Base-by-base conservation (phyloP, 2,797 vertebrate species). In the Caiman crocodilus region DNA sequence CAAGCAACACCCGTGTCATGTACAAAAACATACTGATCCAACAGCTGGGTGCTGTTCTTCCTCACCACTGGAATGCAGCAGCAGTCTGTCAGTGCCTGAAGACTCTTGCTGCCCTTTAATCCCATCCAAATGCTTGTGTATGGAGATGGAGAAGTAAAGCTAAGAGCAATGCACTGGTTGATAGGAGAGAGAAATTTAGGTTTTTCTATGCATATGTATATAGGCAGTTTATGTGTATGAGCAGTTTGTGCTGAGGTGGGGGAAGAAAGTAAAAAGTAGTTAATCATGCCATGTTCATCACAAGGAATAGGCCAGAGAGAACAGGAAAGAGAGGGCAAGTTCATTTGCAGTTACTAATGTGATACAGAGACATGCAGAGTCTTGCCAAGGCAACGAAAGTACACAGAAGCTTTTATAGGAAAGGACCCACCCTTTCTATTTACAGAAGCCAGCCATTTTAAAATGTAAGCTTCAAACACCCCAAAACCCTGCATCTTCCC, bases 361-460 rank as follows among this genome's bases (percentile, higher is more conserved):
- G 64, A 63, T 30, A 90, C 42, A 61, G 76, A 79, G 92, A 89
- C 32, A 92, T 57, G 71, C 64, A 90, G 74, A 74, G 64, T 61
- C 83, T 71, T 93, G 93, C 77, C 89, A 90, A 91, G 88, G 63
- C 1, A 1, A 92, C 56, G 23, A 69, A 89, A 0, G 0, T 65
- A 74, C 89, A 60, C 63, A 79, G 65, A 71, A 0, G 3, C 0
- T 0, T 91, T 95, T 82, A 64, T 73, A 10, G 42, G 42, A 50
- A 50, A 89, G 76, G 57, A 76, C 63, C 76, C 69, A 42, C 42
- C 76, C 91, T 74, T 85, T 30, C 7, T 1, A 32, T 86, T 76
- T 30, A 67, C 15, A 13, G 0, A 1, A 28, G 16, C 9, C 57
- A 77, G 28, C 42, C 35, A 42, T 57, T 76, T 42, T 92, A 58